phyloP scores from a whole-genome alignment of 2,797 vertebrate genomes.

The Anguilla marmorata region DNA sequence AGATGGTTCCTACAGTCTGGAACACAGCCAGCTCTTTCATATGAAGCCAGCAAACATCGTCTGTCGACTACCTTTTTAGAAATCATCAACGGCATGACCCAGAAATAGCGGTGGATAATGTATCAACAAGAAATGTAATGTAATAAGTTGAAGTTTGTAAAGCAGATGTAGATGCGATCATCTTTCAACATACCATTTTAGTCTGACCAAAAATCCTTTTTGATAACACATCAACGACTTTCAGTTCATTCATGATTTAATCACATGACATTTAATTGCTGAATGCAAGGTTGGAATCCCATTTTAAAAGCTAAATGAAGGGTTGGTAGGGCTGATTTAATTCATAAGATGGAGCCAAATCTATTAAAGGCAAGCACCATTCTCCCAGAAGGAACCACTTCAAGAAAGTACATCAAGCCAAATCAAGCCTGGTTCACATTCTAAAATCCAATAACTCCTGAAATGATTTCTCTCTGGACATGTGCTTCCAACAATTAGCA shows the following conservation, averaged over 20 bases:
- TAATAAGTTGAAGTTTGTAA: neutral
- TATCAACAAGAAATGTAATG: neutral
- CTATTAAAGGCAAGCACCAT: neutral
- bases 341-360: neutral
- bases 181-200: neutral
- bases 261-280: neutral
- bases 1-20: slow-evolving; percentile 29
- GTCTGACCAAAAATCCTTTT: neutral
- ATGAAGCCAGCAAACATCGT: slow-evolving; percentile 15
- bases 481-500: neutral
- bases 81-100: slow-evolving; percentile 13
- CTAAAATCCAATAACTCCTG: neutral
- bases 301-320: neutral
- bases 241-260: neutral
- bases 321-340: neutral
- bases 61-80: slow-evolving; percentile 1
- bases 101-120: neutral
- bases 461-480: neutral
- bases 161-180: neutral
- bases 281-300: neutral
- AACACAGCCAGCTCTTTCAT: slow-evolving; percentile 39
- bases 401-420: neutral
- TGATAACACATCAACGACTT: neutral
- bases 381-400: neutral
- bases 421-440: neutral